Evolutionary conservation across 2,888 invertebrate genomes (phyloP).

Genomic region (Fragum whitleyi): DNA sequence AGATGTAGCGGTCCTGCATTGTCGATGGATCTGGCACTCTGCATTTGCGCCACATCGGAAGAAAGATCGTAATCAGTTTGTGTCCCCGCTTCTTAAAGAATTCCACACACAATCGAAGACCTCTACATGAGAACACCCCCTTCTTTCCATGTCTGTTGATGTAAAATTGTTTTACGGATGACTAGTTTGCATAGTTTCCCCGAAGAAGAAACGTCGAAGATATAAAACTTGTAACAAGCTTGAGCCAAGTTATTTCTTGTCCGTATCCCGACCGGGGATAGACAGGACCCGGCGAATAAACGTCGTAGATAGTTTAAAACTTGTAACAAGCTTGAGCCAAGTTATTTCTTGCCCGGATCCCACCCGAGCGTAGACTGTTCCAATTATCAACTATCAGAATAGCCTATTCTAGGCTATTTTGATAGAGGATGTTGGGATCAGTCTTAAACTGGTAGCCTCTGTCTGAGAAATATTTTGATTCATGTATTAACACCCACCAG

Average conservation of each 20-base stretch:
- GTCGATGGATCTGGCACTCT: conserved; percentile 71
- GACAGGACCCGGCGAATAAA: not conserved
- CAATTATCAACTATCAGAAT: too few species aligned
- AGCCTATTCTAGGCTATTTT: too few species aligned
- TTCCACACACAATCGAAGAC: conserved; percentile 91
- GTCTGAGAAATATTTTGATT: too few species aligned
- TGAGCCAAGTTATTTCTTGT: not conserved
- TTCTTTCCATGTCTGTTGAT: conserved; percentile 88
- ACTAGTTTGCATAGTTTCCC: not conserved
- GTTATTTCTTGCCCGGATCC: too few species aligned
- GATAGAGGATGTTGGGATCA: too few species aligned
- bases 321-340: too few species aligned
- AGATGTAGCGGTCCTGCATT: conserved; percentile 87
- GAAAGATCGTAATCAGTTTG: conserved; percentile 87
- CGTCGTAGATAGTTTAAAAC: too few species aligned
- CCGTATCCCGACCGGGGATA: too few species aligned
- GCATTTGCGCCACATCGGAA: conserved; percentile 89
- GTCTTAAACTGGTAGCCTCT: too few species aligned
- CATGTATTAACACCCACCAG: too few species aligned
- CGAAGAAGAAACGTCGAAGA: not conserved
- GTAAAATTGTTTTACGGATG: not conserved
- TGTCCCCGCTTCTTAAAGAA: conserved; percentile 91
- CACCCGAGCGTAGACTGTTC: too few species aligned
- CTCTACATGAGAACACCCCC: conserved; percentile 90
- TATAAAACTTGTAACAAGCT: not conserved